A percentile compares a stretch with the other conserved stretches of the same genome.
Evolutionary conservation across 2,113 vertebrate species (phyloP).

Genomic region (Oncorhynchus keta): DNA sequence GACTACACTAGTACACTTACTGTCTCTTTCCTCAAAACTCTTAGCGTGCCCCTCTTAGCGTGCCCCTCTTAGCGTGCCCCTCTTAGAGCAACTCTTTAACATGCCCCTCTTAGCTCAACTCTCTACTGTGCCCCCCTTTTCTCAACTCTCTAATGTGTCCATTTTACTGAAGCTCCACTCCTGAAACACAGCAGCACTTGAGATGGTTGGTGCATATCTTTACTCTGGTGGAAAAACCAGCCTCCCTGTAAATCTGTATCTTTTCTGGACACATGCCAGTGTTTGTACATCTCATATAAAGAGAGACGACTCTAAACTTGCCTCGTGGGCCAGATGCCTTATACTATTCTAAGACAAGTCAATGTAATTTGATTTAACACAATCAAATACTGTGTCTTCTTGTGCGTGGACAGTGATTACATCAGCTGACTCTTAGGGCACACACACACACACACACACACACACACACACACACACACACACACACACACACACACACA

Average conservation of each 20-base stretch:
- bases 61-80: no score
- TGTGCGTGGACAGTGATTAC: constrained; percentile 13
- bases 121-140: no score
- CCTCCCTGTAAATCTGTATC: constrained; percentile 42
- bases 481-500: constrained; percentile 22
- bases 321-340: constrained; percentile 8
- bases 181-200: constrained; percentile 17
- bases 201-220: constrained; percentile 16
- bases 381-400: constrained; percentile 21
- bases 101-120: no score
- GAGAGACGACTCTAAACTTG: constrained; percentile 43
- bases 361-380: not conserved
- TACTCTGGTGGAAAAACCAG: constrained; percentile 43
- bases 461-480: constrained; percentile 21
- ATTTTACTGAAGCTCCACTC: constrained; percentile 23
- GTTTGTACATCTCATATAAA: constrained; percentile 55
- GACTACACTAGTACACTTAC: not conserved
- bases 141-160: not conserved
- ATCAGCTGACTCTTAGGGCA: not conserved
- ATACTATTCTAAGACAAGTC: constrained; percentile 3
- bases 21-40: constrained; percentile 25
- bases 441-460: constrained; percentile 30
- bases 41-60: not conserved
- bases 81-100: no score
- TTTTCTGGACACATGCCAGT: constrained; percentile 27